These are phyloP conservation scores for Terebella lapidaria DNA, from an alignment of 2,888 invertebrate genomes.

Conservation along the genomic window DNA sequence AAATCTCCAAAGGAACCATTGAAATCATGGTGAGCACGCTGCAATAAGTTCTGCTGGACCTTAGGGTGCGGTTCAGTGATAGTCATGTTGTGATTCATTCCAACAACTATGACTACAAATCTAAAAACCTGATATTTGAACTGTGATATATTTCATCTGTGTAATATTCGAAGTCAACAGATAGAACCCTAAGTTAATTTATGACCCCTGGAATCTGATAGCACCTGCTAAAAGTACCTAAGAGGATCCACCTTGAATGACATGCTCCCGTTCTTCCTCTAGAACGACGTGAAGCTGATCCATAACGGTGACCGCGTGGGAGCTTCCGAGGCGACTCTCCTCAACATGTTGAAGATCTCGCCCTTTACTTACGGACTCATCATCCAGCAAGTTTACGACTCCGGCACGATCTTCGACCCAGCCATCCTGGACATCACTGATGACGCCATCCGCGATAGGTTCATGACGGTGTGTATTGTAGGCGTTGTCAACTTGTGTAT, in stretches of 20 bases:
- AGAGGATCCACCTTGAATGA: no score
- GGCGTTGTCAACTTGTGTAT: no score
- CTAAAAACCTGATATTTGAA: no score
- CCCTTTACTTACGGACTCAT: constrained; percentile 97
- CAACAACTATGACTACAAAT: no score
- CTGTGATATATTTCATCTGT: no score
- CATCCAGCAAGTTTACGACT: constrained; percentile 84
- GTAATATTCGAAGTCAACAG: no score
- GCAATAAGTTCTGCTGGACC: not conserved
- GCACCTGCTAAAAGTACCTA: no score
- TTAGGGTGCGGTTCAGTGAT: no score
- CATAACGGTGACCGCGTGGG: constrained; percentile 94
- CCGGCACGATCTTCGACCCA: constrained; percentile 95
- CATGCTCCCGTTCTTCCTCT: no score
- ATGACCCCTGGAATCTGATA: no score
- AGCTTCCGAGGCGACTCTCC: constrained; percentile 94
- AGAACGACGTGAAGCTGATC: constrained; percentile 61
- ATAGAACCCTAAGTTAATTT: no score
- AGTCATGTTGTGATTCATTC: not conserved
- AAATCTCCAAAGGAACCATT: constrained; percentile 99
- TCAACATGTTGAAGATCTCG: constrained; percentile 99
- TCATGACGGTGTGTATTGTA: constrained; percentile 66
- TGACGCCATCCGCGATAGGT: constrained; percentile 85
- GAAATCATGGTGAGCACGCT: constrained; percentile 84
- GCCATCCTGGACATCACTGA: constrained; percentile 96